These are phyloP conservation scores for Ctenoplectra terminalis DNA, from an alignment of 1,140 invertebrate species.

Conservation along the genomic window DNA sequence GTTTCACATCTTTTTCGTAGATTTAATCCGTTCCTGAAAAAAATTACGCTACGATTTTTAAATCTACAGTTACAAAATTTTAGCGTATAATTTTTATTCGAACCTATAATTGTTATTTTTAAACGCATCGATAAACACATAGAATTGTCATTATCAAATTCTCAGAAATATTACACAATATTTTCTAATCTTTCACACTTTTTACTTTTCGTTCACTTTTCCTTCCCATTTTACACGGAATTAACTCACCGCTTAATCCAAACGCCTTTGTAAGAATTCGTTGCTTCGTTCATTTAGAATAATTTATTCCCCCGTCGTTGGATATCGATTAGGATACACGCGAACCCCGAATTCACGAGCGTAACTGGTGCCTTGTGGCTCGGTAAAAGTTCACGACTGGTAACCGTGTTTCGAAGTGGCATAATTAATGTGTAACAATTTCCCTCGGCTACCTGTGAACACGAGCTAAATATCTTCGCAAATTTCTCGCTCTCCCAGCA, in stretches of 20 bases:
- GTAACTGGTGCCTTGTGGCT: background rate
- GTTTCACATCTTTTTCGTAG: background rate
- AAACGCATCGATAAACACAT: too few relatives aligned
- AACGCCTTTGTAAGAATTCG: background rate
- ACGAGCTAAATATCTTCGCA: slow-evolving; percentile 12
- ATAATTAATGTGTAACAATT: slow-evolving; percentile 38
- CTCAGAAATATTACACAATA: too few relatives aligned
- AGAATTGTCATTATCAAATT: too few relatives aligned
- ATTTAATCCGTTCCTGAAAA: too few relatives aligned
- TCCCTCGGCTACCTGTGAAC: background rate
- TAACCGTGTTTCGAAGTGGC: background rate
- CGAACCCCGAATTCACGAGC: background rate
- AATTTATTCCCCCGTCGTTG: background rate
- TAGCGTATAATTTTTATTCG: too few relatives aligned
- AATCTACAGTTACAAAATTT: background rate
- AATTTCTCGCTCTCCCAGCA: slow-evolving; percentile 12
- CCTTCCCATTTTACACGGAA: background rate
- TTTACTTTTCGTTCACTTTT: too few relatives aligned
- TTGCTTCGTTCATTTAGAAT: background rate
- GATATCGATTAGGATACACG: background rate
- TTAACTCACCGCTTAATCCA: background rate
- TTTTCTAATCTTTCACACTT: too few relatives aligned
- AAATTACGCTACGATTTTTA: background rate
- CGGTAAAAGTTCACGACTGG: background rate
- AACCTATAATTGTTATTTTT: too few relatives aligned